These are phyloP conservation scores for Stegastes partitus DNA, from an alignment of 2,113 vertebrate species.

Conservation along the genomic window DNA sequence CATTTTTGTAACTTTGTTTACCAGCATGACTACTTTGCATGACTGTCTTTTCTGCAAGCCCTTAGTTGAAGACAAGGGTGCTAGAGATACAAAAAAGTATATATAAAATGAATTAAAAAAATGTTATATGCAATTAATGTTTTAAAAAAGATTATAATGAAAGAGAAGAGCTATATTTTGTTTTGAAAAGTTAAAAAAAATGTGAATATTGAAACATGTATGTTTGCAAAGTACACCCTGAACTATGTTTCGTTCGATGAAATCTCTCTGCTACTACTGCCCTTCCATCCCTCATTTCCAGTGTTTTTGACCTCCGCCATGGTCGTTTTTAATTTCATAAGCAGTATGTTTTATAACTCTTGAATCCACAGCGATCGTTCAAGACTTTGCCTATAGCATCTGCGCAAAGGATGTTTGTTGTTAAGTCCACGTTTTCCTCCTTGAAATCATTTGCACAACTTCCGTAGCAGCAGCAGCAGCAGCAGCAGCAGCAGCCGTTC, in stretches of 20 bases:
- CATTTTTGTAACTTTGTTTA: conserved; percentile 90
- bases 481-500: conserved; percentile 63
- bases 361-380: conserved; percentile 29
- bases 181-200: conserved; percentile 86
- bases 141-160: conserved; percentile 86
- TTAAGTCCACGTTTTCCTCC: conserved; percentile 47
- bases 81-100: conserved; percentile 84
- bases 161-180: conserved; percentile 89
- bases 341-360: conserved; percentile 57
- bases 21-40: conserved; percentile 90
- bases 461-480: conserved; percentile 76
- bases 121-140: conserved; percentile 88
- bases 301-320: conserved; percentile 59
- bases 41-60: conserved; percentile 88
- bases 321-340: conserved; percentile 53
- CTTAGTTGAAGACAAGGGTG: conserved; percentile 86
- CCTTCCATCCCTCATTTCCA: conserved; percentile 73
- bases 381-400: conserved; percentile 66
- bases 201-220: conserved; percentile 85
- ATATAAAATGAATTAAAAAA: conserved; percentile 83
- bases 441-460: conserved; percentile 74
- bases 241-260: conserved; percentile 84
- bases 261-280: conserved; percentile 84
- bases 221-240: conserved; percentile 85
- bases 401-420: conserved; percentile 55